phyloP scores from a whole-genome alignment of 92 coral and sea anemone genomes.

The Parazoanthus atlanticus region DNA sequence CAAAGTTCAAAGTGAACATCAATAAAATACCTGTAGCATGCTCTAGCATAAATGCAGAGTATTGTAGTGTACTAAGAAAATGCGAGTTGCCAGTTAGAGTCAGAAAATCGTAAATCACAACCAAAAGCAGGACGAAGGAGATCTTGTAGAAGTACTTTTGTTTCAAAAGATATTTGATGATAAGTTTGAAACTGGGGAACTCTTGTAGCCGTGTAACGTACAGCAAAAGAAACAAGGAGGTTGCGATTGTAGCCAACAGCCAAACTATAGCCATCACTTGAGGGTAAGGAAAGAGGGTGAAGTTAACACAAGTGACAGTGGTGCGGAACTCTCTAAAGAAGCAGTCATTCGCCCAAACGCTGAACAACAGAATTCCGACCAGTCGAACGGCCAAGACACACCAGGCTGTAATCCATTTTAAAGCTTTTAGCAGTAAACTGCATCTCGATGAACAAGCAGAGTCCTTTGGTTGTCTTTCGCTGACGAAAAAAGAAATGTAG shows the following conservation, averaged over 20 bases:
- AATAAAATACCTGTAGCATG: slow-evolving; percentile 41
- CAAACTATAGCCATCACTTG: slow-evolving; percentile 23
- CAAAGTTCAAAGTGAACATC: slow-evolving; percentile 50
- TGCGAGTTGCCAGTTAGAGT: slow-evolving; percentile 17
- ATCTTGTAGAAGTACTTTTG: slow-evolving; percentile 61
- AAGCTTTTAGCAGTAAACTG: background rate
- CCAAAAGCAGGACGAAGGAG: slow-evolving; percentile 24
- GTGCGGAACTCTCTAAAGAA: slow-evolving; percentile 60
- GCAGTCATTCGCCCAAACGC: slow-evolving; percentile 61
- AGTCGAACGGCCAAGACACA: slow-evolving; percentile 30
- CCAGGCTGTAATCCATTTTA: slow-evolving; percentile 8
- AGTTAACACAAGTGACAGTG: slow-evolving; percentile 38
- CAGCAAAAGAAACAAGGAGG: slow-evolving; percentile 47
- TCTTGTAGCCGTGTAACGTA: slow-evolving; percentile 32
- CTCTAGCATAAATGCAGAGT: slow-evolving; percentile 35
- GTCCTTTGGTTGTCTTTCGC: background rate
- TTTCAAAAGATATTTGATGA: slow-evolving; percentile 30
- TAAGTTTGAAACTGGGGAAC: slow-evolving; percentile 38
- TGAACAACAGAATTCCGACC: slow-evolving; percentile 47
- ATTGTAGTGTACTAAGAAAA: slow-evolving; percentile 8
- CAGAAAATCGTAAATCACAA: slow-evolving; percentile 55
- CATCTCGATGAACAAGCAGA: background rate
- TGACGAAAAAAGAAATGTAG: background rate
- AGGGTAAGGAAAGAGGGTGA: slow-evolving; percentile 51
- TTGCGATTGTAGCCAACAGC: slow-evolving; percentile 39